Percentiles rank a stretch among this genome's conserved stretches.
These are phyloP conservation scores for Anas bernieri DNA, from an alignment of 2,797 vertebrate genomes.

Conservation along the genomic window DNA sequence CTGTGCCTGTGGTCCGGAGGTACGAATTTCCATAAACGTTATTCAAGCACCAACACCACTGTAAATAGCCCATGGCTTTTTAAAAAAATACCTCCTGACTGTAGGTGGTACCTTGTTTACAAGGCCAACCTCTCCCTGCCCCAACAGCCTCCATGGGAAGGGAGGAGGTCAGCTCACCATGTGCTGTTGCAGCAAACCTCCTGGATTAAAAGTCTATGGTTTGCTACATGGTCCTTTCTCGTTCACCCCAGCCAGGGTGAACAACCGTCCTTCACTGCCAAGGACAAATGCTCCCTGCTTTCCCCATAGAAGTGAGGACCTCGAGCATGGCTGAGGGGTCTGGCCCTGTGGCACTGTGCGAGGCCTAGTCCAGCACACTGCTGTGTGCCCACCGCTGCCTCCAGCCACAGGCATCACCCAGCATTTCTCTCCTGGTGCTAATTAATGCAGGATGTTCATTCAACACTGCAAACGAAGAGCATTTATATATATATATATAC, in stretches of 20 bases:
- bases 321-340: background rate
- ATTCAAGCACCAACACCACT: background rate
- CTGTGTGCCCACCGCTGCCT: accelerated
- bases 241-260: background rate
- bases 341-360: accelerated
- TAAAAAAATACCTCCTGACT: background rate
- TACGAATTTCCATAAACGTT: background rate
- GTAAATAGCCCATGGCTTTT: background rate
- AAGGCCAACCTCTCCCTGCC: background rate
- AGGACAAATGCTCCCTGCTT: background rate
- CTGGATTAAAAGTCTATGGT: background rate
- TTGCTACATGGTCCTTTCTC: background rate
- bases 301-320: background rate
- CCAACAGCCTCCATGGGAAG: background rate
- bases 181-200: background rate
- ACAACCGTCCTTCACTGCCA: background rate
- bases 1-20: background rate
- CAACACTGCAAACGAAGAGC: accelerated
- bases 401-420: background rate
- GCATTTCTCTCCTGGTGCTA: background rate
- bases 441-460: background rate
- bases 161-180: background rate
- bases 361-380: background rate
- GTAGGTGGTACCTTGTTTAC: background rate
- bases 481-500: background rate